Conservation (phyloP, 2,113 vertebrate genomes). For the Cochlearius cochlearius region DNA sequence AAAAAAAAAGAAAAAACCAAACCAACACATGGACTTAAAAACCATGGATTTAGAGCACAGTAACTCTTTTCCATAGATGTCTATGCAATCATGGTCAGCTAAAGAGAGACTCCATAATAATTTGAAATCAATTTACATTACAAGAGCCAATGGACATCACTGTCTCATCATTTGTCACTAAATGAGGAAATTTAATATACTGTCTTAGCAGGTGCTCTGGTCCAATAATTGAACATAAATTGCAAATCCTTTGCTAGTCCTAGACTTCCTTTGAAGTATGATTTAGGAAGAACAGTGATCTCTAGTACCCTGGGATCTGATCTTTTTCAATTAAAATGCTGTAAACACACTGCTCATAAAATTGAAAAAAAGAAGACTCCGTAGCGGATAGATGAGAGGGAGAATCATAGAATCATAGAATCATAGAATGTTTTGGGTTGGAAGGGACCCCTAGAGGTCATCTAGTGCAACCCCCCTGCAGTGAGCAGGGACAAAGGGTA, state of each 20-base stretch:
- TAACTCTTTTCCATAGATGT: constrained; percentile 1
- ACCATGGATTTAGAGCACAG: neutral
- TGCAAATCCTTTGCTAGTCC: constrained; percentile 35
- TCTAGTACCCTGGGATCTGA: neutral
- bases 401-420: too few species aligned
- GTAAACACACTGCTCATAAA: neutral
- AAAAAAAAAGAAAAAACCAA: neutral
- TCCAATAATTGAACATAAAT: constrained; percentile 46
- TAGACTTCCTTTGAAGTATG: neutral
- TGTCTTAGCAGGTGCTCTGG: constrained; percentile 1
- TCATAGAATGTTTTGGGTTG: too few species aligned
- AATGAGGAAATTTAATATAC: constrained; percentile 49
- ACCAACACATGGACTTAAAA: neutral
- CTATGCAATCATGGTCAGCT: neutral
- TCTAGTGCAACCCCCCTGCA: too few species aligned
- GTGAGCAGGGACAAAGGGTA: too few species aligned
- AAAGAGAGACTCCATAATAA: constrained; percentile 19
- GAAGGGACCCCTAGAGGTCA: too few species aligned
- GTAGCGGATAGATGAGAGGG: neutral
- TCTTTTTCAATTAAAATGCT: neutral
- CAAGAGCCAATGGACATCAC: neutral
- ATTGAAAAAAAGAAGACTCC: neutral
- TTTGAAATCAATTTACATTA: constrained; percentile 61
- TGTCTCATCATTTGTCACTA: neutral
- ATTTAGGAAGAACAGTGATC: constrained; percentile 6